Percentiles rank a stretch among this genome's conserved stretches.
Conservation (phyloP, 2,888 invertebrate species). For the Gerosis bhagava region DNA sequence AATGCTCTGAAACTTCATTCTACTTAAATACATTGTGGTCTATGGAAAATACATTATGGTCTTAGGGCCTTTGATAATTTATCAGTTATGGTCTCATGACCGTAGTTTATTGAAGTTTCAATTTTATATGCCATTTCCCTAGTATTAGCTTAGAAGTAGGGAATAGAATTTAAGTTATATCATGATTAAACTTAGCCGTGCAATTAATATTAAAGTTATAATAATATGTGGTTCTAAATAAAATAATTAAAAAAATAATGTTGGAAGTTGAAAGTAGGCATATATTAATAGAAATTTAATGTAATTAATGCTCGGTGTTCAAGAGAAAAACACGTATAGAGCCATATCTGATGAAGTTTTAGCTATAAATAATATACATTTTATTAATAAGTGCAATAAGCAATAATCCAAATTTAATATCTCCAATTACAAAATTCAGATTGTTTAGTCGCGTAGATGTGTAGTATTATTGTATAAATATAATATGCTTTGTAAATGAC, state of each 20-base stretch:
- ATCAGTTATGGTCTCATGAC: too few species aligned
- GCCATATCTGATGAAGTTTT: conserved; percentile 6
- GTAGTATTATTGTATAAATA: conserved; percentile 50
- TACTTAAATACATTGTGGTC: conserved; percentile 23
- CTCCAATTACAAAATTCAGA: conserved; percentile 39
- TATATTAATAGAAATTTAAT: conserved; percentile 7
- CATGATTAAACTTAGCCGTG: conserved; percentile 27
- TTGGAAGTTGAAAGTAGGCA: conserved; percentile 9
- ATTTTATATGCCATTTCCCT: conserved; percentile 49
- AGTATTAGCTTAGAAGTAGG: conserved; percentile 35
- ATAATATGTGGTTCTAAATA: conserved; percentile 16
- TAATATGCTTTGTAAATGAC: conserved; percentile 66
- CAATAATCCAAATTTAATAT: conserved; percentile 45
- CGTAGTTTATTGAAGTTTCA: conserved; percentile 36
- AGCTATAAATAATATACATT: conserved; percentile 13
- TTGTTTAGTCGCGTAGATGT: conserved; percentile 26
- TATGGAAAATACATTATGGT: too few species aligned
- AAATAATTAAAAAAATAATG: conserved; percentile 5
- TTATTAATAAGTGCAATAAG: conserved; percentile 52
- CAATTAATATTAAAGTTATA: conserved; percentile 29
- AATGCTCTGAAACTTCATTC: conserved; percentile 7
- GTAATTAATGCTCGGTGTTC: conserved; percentile 1
- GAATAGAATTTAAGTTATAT: conserved; percentile 29
- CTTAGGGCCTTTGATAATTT: too few species aligned
- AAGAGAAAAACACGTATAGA: conserved; percentile 7